These are phyloP conservation scores for human (Homo sapiens) DNA, from an alignment of 2,113 vertebrate species.

Conservation along the genomic window DNA sequence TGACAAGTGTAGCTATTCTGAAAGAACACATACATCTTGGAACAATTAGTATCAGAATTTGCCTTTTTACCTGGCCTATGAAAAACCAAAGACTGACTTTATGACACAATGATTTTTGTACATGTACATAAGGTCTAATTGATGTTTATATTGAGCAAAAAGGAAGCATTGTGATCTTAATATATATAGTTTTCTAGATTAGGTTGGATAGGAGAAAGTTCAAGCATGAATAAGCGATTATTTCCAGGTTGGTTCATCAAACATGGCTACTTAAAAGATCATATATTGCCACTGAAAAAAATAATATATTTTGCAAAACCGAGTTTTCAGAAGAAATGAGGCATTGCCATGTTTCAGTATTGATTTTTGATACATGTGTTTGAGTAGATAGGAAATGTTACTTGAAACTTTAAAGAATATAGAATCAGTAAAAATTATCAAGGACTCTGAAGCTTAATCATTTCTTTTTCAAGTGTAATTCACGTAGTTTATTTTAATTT, in stretches of 20 bases:
- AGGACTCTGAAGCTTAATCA: neutral
- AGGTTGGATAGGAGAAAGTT: constrained; percentile 58
- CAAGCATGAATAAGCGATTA: constrained; percentile 37
- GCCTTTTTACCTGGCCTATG: constrained; percentile 75
- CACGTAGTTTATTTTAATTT: neutral
- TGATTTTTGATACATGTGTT: neutral
- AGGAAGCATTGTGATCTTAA: constrained; percentile 68
- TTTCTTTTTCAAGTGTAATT: neutral
- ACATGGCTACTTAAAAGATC: constrained; percentile 52
- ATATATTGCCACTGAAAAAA: constrained; percentile 29
- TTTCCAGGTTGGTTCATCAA: constrained; percentile 53
- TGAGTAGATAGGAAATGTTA: neutral
- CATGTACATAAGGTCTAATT: constrained; percentile 77
- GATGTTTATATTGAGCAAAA: constrained; percentile 74
- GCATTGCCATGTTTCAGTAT: neutral
- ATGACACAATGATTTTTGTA: constrained; percentile 70
- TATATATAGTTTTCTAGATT: constrained; percentile 54
- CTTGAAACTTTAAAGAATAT: neutral
- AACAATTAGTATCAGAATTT: constrained; percentile 71
- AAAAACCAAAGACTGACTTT: constrained; percentile 79
- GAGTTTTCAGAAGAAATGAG: constrained; percentile 64
- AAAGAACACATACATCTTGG: constrained; percentile 72
- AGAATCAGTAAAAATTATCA: neutral
- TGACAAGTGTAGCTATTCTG: constrained; percentile 79
- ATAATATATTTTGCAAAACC: constrained; percentile 68